A percentile compares a stretch with the other conserved stretches of the same genome.
These are phyloP conservation scores for Rhipidura dahli DNA, from an alignment of 2,113 vertebrate species.

Conservation along the genomic window DNA sequence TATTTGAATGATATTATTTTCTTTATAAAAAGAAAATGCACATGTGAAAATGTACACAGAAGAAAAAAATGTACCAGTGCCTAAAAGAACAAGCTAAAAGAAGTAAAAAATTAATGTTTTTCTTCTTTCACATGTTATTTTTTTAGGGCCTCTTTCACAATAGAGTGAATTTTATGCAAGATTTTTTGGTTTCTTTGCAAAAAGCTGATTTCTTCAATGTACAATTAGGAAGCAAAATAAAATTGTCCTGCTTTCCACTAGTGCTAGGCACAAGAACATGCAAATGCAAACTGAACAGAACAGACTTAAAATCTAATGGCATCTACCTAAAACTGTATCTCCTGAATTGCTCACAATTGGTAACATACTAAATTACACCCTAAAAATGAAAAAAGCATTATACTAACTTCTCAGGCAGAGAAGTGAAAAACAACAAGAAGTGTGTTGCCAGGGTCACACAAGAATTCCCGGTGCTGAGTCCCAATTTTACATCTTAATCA, in stretches of 20 bases:
- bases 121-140: neutral
- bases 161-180: neutral
- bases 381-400: neutral
- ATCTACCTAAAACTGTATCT: neutral
- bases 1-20: neutral
- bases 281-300: slow-evolving; percentile 4
- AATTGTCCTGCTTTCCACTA: neutral
- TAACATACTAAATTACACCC: neutral
- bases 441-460: neutral
- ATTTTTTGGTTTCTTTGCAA: neutral
- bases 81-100: neutral
- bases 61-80: neutral
- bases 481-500: slow-evolving; percentile 9
- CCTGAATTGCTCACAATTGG: neutral
- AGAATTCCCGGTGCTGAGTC: neutral
- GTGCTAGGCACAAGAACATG: neutral
- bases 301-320: neutral
- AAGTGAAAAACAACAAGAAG: neutral
- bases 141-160: neutral
- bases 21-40: neutral
- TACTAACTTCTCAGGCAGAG: slow-evolving; percentile 14
- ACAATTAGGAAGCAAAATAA: neutral
- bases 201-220: neutral
- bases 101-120: neutral
- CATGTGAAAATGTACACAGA: neutral